Percentiles rank a stretch among this genome's conserved stretches.
Evolutionary conservation across 2,888 invertebrate species (phyloP).

Genomic region (Ethmia dodecea): DNA sequence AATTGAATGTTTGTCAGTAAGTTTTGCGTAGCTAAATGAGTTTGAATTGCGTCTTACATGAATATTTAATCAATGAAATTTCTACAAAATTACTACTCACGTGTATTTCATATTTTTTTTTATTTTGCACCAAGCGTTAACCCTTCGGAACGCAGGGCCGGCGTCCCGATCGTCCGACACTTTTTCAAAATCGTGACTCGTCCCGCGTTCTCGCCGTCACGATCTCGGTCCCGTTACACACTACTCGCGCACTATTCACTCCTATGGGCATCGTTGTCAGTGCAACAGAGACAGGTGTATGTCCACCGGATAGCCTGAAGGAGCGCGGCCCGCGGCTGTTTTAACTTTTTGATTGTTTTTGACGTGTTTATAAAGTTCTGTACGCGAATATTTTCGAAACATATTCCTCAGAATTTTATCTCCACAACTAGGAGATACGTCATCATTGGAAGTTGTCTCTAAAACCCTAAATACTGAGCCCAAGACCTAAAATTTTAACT

Average conservation of each 20-base stretch:
- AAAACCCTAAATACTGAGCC: background rate
- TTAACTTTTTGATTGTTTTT: constrained; percentile 31
- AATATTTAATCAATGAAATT: no score
- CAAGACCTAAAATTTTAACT: no score
- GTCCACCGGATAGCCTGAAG: constrained; percentile 31
- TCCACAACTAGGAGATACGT: constrained; percentile 3
- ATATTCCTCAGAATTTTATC: constrained; percentile 4
- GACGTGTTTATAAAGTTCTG: constrained; percentile 26
- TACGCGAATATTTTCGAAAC: constrained; percentile 4
- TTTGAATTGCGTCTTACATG: no score
- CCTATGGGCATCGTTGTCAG: constrained; percentile 26
- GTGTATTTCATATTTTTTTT: no score
- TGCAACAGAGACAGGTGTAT: constrained; percentile 37
- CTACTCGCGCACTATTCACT: constrained; percentile 38
- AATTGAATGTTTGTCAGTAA: no score
- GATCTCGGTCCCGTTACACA: constrained; percentile 64
- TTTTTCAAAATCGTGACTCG: constrained; percentile 76
- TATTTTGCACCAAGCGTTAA: constrained; percentile 34
- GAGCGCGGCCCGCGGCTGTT: constrained; percentile 24
- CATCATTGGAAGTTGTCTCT: constrained; percentile 6
- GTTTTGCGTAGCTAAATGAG: no score
- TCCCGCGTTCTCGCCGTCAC: constrained; percentile 60
- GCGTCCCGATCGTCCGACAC: constrained; percentile 56
- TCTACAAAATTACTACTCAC: no score
- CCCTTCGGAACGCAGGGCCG: constrained; percentile 46